Conservation (phyloP, 2,888 invertebrate species). For the Athripsodes cinereus region DNA sequence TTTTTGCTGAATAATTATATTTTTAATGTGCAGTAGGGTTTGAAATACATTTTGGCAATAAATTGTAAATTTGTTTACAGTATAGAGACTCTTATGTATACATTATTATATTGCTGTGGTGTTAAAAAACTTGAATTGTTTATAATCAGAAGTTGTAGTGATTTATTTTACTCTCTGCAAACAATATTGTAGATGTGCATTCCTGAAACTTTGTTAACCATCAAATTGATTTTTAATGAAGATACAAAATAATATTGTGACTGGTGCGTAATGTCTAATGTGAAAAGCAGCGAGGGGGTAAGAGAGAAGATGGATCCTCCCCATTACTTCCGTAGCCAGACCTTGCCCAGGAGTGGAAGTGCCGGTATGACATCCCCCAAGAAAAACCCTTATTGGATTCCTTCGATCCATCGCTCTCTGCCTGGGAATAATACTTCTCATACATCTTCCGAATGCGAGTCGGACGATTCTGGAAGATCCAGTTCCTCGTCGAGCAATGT, state of each 20-base stretch:
- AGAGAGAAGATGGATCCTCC: slow-evolving; percentile 10
- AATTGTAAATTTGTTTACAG: no score
- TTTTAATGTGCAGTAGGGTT: no score
- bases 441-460: slow-evolving; percentile 18
- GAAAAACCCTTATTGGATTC: slow-evolving; percentile 18
- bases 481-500: slow-evolving; percentile 6
- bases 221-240: background rate
- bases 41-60: no score
- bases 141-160: no score
- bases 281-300: background rate
- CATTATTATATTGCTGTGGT: no score
- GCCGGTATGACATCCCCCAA: background rate
- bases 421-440: slow-evolving; percentile 9
- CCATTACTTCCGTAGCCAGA: background rate
- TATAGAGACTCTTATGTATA: no score
- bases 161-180: no score
- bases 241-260: background rate
- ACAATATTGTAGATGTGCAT: no score
- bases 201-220: no score
- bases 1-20: no score
- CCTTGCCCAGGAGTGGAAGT: slow-evolving; percentile 4
- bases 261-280: background rate
- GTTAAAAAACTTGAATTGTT: no score
- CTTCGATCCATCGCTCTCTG: slow-evolving; percentile 8
- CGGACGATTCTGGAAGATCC: slow-evolving; percentile 21